phyloP scores from a whole-genome alignment of 1,140 invertebrate genomes.

The Cecropterus lyciades region DNA sequence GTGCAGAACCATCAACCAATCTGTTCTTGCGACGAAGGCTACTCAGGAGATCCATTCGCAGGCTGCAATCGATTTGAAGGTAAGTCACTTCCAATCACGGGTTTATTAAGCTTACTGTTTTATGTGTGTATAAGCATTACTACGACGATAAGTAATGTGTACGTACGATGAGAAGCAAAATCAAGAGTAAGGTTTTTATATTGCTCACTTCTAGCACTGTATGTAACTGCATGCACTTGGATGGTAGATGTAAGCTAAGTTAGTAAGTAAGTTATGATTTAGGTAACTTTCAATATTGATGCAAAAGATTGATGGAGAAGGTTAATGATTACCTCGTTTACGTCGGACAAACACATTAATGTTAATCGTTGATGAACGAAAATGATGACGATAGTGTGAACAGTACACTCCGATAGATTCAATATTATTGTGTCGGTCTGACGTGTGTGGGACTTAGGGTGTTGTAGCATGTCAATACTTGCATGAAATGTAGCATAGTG shows the following conservation, averaged over 20 bases:
- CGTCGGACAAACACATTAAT: background rate
- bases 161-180: too few species aligned
- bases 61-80: constrained; percentile 89
- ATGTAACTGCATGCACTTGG: too few species aligned
- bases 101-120: too few species aligned
- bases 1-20: constrained; percentile 91
- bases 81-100: constrained; percentile 69
- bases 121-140: too few species aligned
- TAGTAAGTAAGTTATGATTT: too few species aligned
- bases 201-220: too few species aligned
- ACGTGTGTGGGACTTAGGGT: background rate
- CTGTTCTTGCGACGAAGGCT: constrained; percentile 90
- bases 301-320: too few species aligned
- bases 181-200: too few species aligned
- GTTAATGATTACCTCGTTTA: too few species aligned
- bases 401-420: background rate
- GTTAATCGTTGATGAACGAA: background rate
- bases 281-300: too few species aligned
- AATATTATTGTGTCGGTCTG: background rate
- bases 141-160: too few species aligned
- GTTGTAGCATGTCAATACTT: background rate
- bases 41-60: constrained; percentile 92
- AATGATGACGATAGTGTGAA: background rate
- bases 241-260: too few species aligned
- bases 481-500: constrained; percentile 17